phyloP scores from a whole-genome alignment of 2,113 vertebrate genomes.

The Notothenia coriiceps region DNA sequence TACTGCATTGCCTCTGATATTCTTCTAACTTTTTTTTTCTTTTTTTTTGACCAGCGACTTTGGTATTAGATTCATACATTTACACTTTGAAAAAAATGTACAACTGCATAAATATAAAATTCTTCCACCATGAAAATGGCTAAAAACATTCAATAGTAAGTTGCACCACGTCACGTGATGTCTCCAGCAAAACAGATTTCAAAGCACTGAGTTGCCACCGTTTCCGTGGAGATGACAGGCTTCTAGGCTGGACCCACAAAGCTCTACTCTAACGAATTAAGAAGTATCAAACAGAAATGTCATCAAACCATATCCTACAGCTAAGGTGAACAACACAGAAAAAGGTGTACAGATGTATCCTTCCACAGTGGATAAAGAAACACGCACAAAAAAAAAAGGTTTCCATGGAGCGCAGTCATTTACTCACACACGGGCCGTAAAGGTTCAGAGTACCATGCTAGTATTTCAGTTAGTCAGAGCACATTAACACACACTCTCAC shows the following conservation, averaged over 20 bases:
- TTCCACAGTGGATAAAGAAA: constrained; percentile 80
- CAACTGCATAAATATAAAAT: constrained; percentile 99
- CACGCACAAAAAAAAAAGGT: constrained; percentile 51
- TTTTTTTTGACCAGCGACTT: constrained; percentile 95
- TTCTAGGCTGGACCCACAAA: constrained; percentile 86
- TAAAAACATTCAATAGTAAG: constrained; percentile 98
- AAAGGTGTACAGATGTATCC: constrained; percentile 74
- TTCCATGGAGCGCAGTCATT: constrained; percentile 90
- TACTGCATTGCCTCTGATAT: constrained; percentile 96
- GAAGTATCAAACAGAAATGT: constrained; percentile 77
- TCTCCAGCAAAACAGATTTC: constrained; percentile 89
- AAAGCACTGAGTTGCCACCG: constrained; percentile 86
- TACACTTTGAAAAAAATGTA: constrained; percentile 99
- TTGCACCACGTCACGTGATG: constrained; percentile 94
- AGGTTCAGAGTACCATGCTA: constrained; percentile 92
- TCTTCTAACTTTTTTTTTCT: constrained; percentile 69
- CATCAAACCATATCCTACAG: constrained; percentile 83
- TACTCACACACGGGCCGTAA: constrained; percentile 79
- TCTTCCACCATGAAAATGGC: constrained; percentile 99
- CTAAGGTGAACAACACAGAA: constrained; percentile 76
- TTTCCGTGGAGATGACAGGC: constrained; percentile 82
- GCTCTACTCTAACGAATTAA: constrained; percentile 80
- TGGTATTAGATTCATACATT: constrained; percentile 97
- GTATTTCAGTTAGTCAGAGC: constrained; percentile 93
- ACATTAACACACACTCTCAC: constrained; percentile 77